Percentiles rank a stretch among this genome's conserved stretches.
Conservation (phyloP, 2,797 vertebrate species). For the Lateolabrax maculatus region DNA sequence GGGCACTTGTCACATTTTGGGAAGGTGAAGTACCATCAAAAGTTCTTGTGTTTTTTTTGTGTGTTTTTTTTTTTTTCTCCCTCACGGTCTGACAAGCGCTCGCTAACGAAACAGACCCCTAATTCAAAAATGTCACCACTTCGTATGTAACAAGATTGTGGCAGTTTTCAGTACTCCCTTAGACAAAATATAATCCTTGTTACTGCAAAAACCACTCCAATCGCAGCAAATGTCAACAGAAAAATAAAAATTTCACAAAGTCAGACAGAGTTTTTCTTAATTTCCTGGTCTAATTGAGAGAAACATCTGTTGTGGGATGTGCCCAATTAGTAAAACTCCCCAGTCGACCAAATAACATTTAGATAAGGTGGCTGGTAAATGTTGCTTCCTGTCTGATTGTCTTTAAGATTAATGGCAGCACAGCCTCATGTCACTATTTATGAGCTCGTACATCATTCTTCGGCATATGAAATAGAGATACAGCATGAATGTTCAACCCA, state of each 20-base stretch:
- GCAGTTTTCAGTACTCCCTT: not conserved
- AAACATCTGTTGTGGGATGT: not conserved
- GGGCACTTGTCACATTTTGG: conserved; percentile 39
- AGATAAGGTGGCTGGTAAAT: conserved; percentile 1
- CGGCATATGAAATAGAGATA: not conserved
- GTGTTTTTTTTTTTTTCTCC: not conserved
- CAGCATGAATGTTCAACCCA: not conserved
- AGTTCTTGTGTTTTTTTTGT: not conserved
- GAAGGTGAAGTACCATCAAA: conserved; percentile 33
- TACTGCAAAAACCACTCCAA: not conserved
- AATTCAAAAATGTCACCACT: conserved; percentile 55
- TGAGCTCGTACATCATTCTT: conserved; percentile 12
- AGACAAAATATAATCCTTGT: conserved; percentile 9
- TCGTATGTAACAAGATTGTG: conserved; percentile 3
- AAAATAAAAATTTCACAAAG: conserved; percentile 1
- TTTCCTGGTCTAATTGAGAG: not conserved
- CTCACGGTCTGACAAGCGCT: conserved; percentile 11
- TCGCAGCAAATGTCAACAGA: not conserved
- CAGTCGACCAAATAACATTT: not conserved
- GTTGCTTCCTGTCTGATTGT: not conserved
- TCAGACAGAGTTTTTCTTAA: not conserved
- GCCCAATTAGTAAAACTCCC: not conserved
- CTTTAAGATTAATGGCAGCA: conserved; percentile 14
- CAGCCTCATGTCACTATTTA: not conserved
- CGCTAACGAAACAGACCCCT: conserved; percentile 24